These are phyloP conservation scores for Scolopax rusticola DNA, from an alignment of 2,797 vertebrate genomes.

Conservation along the genomic window DNA sequence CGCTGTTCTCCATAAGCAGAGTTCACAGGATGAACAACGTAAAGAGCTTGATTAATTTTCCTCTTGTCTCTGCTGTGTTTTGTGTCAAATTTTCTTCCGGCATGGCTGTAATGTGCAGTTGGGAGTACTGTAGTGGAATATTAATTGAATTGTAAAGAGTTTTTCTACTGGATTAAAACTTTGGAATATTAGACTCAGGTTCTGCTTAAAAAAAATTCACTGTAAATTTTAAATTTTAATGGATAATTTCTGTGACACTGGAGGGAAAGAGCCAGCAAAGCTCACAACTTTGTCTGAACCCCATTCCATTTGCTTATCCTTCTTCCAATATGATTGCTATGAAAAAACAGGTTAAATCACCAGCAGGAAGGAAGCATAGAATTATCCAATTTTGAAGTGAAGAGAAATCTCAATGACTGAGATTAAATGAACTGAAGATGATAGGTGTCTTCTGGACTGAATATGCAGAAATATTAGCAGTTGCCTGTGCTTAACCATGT, in stretches of 20 bases:
- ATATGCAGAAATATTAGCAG: not conserved
- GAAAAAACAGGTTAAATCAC: not conserved
- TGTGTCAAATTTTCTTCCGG: not conserved
- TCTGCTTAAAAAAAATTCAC: not conserved
- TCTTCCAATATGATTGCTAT: not conserved
- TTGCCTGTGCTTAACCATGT: not conserved
- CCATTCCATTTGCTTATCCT: not conserved
- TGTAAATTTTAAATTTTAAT: not conserved
- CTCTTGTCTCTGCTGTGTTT: not conserved
- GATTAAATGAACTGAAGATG: not conserved
- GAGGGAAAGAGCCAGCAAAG: not conserved
- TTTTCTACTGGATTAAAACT: not conserved
- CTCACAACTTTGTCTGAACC: not conserved
- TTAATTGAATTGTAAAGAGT: not conserved
- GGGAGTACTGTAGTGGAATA: not conserved
- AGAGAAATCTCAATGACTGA: not conserved
- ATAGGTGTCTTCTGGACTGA: not conserved
- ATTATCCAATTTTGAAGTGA: not conserved
- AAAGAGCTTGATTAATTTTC: not conserved
- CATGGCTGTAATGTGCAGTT: not conserved
- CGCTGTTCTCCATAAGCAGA: not conserved
- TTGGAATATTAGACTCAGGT: not conserved
- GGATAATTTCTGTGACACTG: not conserved
- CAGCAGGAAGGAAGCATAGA: not conserved
- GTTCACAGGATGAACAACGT: not conserved